phyloP scores from a whole-genome alignment of 2,888 invertebrate genomes.

The Acrobasis suavella region DNA sequence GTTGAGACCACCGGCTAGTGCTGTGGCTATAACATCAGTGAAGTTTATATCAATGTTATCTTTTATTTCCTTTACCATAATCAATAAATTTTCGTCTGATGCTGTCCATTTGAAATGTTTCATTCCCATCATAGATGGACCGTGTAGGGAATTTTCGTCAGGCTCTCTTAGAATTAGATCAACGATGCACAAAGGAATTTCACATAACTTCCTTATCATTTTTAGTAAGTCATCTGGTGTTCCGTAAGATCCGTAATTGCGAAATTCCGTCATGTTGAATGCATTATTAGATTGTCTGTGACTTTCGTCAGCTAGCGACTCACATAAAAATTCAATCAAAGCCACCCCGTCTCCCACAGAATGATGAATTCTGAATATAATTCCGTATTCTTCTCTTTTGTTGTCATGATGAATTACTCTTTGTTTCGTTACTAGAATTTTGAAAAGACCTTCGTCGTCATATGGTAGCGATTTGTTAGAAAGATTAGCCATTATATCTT shows the following conservation, averaged over 20 bases:
- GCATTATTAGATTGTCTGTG: conserved; percentile 29
- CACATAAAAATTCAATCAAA: conserved; percentile 70
- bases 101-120: conserved; percentile 67
- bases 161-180: conserved; percentile 50
- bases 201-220: conserved; percentile 46
- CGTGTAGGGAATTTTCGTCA: conserved; percentile 71
- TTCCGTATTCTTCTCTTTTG: conserved; percentile 52
- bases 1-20: conserved; percentile 71
- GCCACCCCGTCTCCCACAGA: conserved; percentile 80
- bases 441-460: conserved; percentile 73
- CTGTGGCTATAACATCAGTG: conserved; percentile 70
- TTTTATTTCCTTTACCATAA: conserved; percentile 60
- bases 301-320: conserved; percentile 66
- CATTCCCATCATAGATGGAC: conserved; percentile 62
- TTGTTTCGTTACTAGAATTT: conserved; percentile 69
- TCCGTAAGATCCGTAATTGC: conserved; percentile 33
- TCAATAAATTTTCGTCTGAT: conserved; percentile 57
- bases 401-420: conserved; percentile 41
- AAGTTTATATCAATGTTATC: conserved; percentile 56
- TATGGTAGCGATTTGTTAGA: conserved; percentile 67
- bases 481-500: conserved; percentile 58
- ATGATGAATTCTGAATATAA: conserved; percentile 81
- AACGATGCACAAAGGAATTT: conserved; percentile 50
- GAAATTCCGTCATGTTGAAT: conserved; percentile 41
- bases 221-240: conserved; percentile 39